A percentile compares a stretch with the other conserved stretches of the same genome.
These are phyloP conservation scores for Ormyrus pomaceus DNA, from an alignment of 2,888 invertebrate genomes.

Conservation along the genomic window DNA sequence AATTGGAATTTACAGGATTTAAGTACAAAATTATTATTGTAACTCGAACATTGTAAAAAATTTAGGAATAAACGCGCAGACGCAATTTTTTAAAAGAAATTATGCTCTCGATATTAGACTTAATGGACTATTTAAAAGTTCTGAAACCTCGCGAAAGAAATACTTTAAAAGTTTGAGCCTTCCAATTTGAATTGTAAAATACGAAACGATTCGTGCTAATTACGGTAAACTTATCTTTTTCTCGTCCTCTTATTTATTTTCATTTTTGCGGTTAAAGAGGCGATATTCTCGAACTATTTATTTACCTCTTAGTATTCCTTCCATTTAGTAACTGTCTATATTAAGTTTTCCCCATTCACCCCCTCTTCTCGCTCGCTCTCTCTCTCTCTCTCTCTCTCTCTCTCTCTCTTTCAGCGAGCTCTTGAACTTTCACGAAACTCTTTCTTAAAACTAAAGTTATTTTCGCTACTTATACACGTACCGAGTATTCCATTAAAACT, in stretches of 20 bases:
- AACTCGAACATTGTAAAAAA: too few relatives aligned
- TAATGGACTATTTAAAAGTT: too few relatives aligned
- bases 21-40: too few relatives aligned
- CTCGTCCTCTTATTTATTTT: constrained; percentile 17
- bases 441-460: constrained; percentile 27
- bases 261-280: constrained; percentile 20
- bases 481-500: constrained; percentile 14
- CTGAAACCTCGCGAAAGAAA: background rate
- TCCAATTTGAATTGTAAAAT: constrained; percentile 22
- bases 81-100: too few relatives aligned
- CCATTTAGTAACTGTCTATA: constrained; percentile 14
- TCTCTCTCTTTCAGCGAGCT: background rate
- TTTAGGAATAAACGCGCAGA: too few relatives aligned
- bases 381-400: background rate
- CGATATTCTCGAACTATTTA: constrained; percentile 10
- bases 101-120: too few relatives aligned
- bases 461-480: background rate
- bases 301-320: constrained; percentile 20
- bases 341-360: constrained; percentile 9
- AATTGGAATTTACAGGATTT: too few relatives aligned
- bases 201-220: constrained; percentile 24
- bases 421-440: constrained; percentile 16
- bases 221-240: constrained; percentile 55
- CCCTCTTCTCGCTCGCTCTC: background rate
- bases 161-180: background rate